phyloP scores from a whole-genome alignment of 2,888 invertebrate genomes.

The Dryadula phaetusa region DNA sequence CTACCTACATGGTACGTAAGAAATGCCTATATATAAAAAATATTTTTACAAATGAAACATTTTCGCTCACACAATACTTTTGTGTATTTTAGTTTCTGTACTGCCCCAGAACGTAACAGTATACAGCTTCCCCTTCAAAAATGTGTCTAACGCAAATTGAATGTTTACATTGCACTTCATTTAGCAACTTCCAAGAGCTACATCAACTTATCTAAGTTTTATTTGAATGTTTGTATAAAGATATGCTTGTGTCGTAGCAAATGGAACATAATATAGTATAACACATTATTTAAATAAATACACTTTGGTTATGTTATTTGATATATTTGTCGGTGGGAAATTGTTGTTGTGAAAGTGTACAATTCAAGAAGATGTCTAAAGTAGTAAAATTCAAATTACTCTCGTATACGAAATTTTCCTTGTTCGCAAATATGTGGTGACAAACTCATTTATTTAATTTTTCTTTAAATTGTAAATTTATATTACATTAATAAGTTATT shows the following conservation, averaged over 20 bases:
- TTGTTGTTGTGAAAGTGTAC: too few relatives aligned
- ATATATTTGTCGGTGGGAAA: background rate
- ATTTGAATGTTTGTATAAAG: constrained; percentile 22
- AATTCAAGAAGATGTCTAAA: too few relatives aligned
- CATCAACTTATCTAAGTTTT: constrained; percentile 42
- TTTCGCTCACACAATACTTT: background rate
- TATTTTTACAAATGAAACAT: background rate
- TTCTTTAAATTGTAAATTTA: too few relatives aligned
- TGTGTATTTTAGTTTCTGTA: constrained; percentile 5
- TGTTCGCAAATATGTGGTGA: too few relatives aligned
- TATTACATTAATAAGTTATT: too few relatives aligned
- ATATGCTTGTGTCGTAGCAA: constrained; percentile 1
- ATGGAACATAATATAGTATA: constrained; percentile 18
- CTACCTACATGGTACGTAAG: too few relatives aligned
- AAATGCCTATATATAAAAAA: background rate
- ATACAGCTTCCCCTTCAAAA: constrained; percentile 44
- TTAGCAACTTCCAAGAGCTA: constrained; percentile 64
- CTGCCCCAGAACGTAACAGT: constrained; percentile 32
- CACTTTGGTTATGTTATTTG: constrained; percentile 6
- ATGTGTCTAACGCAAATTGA: constrained; percentile 58
- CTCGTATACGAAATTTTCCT: too few relatives aligned
- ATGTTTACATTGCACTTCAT: constrained; percentile 77
- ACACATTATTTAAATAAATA: constrained; percentile 10
- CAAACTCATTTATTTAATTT: too few relatives aligned
- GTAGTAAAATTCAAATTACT: too few relatives aligned